Conservation (phyloP, 2,888 invertebrate species). For the Lasioglossum oenotherae region DNA sequence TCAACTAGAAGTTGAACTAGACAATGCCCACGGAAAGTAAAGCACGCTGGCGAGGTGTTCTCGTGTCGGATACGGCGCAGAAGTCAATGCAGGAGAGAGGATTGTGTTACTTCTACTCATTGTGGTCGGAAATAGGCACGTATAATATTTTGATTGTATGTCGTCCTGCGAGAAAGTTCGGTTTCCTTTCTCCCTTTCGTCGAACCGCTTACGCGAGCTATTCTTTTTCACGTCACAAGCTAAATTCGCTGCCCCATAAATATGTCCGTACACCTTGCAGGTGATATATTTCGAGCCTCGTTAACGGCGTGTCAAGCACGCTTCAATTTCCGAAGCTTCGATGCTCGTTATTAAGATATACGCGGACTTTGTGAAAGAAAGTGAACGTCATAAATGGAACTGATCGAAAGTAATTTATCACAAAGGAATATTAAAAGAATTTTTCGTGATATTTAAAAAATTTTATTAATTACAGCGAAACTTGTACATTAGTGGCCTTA, state of each 20-base stretch:
- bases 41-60: not conserved
- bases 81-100: constrained; percentile 48
- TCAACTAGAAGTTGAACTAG: constrained; percentile 9
- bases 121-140: constrained; percentile 40
- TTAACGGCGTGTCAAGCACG: constrained; percentile 1
- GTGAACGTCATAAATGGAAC: not conserved
- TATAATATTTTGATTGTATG: constrained; percentile 64
- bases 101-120: constrained; percentile 47
- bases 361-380: not conserved
- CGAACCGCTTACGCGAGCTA: constrained; percentile 29
- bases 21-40: constrained; percentile 21
- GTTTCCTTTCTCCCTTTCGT: constrained; percentile 54
- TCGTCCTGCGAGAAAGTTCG: constrained; percentile 58
- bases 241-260: not conserved
- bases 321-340: not conserved
- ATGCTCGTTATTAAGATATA: not conserved
- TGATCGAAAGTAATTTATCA: not conserved
- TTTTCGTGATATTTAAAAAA: not conserved
- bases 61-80: constrained; percentile 11
- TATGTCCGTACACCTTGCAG: not conserved
- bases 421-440: not conserved
- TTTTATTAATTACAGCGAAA: too few relatives aligned
- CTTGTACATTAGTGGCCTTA: too few relatives aligned
- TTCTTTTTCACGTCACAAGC: not conserved
- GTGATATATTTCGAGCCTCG: not conserved